phyloP scores from a whole-genome alignment of 2,113 vertebrate genomes.

The Oreamnos americanus region DNA sequence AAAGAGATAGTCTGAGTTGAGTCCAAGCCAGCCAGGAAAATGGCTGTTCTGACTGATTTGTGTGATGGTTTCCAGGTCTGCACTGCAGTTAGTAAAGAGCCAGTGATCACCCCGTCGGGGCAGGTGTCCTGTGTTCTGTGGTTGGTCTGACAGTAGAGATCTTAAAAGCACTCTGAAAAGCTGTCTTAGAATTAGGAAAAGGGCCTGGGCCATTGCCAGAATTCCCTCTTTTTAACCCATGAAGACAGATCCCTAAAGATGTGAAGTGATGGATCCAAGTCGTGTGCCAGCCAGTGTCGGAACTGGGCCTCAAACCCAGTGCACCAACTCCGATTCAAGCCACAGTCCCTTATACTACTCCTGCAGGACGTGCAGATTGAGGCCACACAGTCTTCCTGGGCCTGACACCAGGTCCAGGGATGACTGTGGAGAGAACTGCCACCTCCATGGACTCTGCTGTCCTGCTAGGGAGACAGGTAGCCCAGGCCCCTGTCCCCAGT shows the following conservation, averaged over 20 bases:
- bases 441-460: fast-evolving
- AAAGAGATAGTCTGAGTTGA: neutral
- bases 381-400: neutral
- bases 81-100: neutral
- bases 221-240: no score
- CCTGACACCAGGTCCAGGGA: neutral
- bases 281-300: neutral
- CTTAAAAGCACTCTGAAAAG: neutral
- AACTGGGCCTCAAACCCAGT: neutral
- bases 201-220: neutral
- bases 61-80: neutral
- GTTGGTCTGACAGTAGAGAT: neutral
- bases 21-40: neutral
- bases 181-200: neutral
- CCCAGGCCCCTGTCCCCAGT: neutral
- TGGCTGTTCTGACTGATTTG: neutral
- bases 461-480: neutral
- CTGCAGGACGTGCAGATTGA: fast-evolving
- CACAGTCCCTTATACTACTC: neutral
- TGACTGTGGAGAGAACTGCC: neutral
- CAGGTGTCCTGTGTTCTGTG: neutral
- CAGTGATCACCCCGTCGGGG: fast-evolving
- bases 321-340: neutral
- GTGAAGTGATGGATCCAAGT: neutral
- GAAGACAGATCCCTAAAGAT: neutral